Evolutionary conservation across 1,140 invertebrate species (phyloP).

Genomic region (Eriocheir sinensis): DNA sequence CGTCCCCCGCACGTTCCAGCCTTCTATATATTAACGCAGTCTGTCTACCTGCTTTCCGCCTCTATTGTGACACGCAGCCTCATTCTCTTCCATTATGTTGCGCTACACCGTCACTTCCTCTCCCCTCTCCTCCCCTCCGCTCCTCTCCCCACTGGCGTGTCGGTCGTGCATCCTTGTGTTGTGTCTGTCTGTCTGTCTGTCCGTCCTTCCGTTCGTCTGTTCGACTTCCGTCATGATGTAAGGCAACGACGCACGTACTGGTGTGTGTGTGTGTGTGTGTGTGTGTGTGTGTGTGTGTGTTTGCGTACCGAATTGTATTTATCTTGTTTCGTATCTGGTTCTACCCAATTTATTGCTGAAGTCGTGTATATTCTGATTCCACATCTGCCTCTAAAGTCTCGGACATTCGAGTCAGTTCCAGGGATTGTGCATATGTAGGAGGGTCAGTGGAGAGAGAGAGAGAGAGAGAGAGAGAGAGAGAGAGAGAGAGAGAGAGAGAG

Average conservation of each 20-base stretch:
- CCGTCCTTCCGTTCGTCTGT: background rate
- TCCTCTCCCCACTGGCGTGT: background rate
- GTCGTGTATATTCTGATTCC: too few species aligned
- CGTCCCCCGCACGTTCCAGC: background rate
- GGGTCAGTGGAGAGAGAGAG: background rate
- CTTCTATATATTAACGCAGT: background rate
- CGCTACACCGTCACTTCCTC: background rate
- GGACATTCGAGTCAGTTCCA: too few species aligned
- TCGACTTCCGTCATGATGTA: background rate
- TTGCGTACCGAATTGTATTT: too few species aligned
- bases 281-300: background rate
- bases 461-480: slow-evolving; percentile 40
- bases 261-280: background rate
- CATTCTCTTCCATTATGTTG: slow-evolving; percentile 7
- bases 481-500: slow-evolving; percentile 45
- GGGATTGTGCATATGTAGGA: background rate
- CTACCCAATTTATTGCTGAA: too few species aligned
- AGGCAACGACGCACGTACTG: background rate
- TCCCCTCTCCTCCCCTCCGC: too few species aligned
- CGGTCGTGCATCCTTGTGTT: background rate
- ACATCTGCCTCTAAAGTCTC: too few species aligned
- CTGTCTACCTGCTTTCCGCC: slow-evolving; percentile 27
- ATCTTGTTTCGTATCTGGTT: too few species aligned
- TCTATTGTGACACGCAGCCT: background rate
- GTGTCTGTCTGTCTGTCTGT: background rate